These are phyloP conservation scores for Parnassius apollo DNA, from an alignment of 2,888 invertebrate species.

Conservation along the genomic window DNA sequence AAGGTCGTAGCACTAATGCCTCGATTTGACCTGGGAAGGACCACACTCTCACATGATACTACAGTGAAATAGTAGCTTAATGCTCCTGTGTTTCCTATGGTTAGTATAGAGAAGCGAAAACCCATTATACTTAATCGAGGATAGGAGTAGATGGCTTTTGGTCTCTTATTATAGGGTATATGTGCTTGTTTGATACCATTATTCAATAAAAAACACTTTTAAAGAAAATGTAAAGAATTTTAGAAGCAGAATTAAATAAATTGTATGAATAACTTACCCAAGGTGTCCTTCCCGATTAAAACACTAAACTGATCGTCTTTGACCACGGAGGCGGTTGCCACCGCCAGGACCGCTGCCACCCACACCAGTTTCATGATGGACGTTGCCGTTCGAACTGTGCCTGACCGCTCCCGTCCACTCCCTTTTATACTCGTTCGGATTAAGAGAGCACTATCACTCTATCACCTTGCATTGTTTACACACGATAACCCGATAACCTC, in stretches of 20 bases:
- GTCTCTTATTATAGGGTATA: too few relatives aligned
- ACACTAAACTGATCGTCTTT: slow-evolving; percentile 48
- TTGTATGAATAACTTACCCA: slow-evolving; percentile 48
- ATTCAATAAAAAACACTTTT: not conserved
- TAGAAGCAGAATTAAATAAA: not conserved
- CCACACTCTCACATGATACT: too few relatives aligned
- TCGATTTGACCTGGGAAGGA: too few relatives aligned
- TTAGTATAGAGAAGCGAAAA: too few relatives aligned
- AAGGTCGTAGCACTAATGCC: too few relatives aligned
- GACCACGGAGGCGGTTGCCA: slow-evolving; percentile 54
- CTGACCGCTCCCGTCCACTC: slow-evolving; percentile 1
- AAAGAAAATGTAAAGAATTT: not conserved
- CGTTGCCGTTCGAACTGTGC: slow-evolving; percentile 42
- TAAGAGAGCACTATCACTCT: slow-evolving; percentile 15
- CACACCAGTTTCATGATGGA: slow-evolving; percentile 41
- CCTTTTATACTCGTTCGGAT: slow-evolving; percentile 50
- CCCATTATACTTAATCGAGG: too few relatives aligned
- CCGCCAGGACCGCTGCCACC: slow-evolving; percentile 54
- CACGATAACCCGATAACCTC: slow-evolving; percentile 20
- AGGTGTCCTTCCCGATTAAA: slow-evolving; percentile 56
- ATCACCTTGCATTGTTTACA: slow-evolving; percentile 19
- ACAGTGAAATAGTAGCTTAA: too few relatives aligned
- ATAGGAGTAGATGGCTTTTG: too few relatives aligned
- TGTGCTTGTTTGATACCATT: slow-evolving; percentile 11
- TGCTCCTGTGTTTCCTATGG: too few relatives aligned